Evolutionary conservation across 2,797 vertebrate genomes (phyloP).

Genomic region (Phoxinus dragarum): DNA sequence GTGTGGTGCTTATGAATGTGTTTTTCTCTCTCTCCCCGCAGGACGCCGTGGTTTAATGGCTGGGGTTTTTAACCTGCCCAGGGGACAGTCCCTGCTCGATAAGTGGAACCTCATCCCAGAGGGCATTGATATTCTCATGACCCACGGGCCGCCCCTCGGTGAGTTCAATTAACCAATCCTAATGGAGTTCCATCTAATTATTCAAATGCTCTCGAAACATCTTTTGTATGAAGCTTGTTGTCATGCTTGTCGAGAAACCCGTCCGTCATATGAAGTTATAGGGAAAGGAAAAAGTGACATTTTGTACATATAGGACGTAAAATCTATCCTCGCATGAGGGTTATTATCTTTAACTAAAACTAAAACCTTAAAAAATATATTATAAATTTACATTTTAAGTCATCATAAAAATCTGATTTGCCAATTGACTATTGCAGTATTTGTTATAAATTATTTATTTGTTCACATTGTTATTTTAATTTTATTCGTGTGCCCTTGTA

Average conservation of each 20-base stretch:
- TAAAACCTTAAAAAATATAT: too few species aligned
- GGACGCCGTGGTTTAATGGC: conserved; percentile 99
- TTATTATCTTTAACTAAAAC: not conserved
- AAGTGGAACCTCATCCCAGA: conserved; percentile 98
- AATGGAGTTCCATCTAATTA: conserved; percentile 63
- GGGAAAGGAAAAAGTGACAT: not conserved
- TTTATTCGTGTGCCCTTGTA: not conserved
- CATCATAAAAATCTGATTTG: not conserved
- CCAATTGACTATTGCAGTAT: not conserved
- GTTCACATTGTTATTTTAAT: not conserved
- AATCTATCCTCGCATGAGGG: not conserved
- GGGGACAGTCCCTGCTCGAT: conserved; percentile 97
- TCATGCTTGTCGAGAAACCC: not conserved
- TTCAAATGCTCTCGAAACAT: conserved; percentile 54
- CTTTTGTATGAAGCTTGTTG: not conserved
- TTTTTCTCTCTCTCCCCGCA: conserved; percentile 65
- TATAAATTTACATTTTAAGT: not conserved
- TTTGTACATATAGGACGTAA: not conserved
- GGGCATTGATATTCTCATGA: conserved; percentile 98
- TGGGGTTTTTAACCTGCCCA: conserved; percentile 98
- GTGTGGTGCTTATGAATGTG: conserved; percentile 28
- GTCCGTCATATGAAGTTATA: not conserved
- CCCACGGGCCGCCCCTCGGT: conserved; percentile 96
- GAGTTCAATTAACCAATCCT: conserved; percentile 79
- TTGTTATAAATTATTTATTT: not conserved